Percentiles rank a stretch among this genome's conserved stretches.
phyloP scores from a whole-genome alignment of 2,113 vertebrate genomes.

The Amphiprion percula region DNA sequence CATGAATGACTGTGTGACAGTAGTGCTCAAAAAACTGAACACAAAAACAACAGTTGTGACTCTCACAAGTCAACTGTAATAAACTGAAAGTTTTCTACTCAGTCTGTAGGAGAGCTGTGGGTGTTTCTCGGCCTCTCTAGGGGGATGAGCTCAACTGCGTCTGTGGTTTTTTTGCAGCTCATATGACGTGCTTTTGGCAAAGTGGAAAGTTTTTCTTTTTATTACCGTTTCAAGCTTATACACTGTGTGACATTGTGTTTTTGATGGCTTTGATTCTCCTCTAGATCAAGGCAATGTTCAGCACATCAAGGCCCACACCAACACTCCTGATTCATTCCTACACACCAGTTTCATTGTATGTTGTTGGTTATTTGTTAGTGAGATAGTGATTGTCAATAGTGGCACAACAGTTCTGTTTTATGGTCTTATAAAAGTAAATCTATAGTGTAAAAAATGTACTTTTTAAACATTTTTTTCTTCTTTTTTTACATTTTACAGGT shows the following conservation, averaged over 20 bases:
- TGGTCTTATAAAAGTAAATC: too few relatives aligned
- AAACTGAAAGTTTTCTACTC: constrained; percentile 42
- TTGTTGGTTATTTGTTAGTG: too few relatives aligned
- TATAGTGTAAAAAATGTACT: too few relatives aligned
- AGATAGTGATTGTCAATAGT: too few relatives aligned
- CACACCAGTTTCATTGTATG: too few relatives aligned
- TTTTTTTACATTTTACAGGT: too few relatives aligned
- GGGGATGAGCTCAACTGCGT: neutral
- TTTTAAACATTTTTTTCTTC: too few relatives aligned
- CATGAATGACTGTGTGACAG: too few relatives aligned
- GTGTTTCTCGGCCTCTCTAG: constrained; percentile 32
- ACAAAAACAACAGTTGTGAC: constrained; percentile 34
- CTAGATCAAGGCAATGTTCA: neutral
- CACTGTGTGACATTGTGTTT: constrained; percentile 28
- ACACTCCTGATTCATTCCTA: too few relatives aligned
- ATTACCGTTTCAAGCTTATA: constrained; percentile 10
- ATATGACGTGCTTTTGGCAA: constrained; percentile 42
- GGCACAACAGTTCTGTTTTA: too few relatives aligned
- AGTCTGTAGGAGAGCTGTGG: neutral
- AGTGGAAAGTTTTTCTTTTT: constrained; percentile 53
- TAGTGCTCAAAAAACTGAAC: too few relatives aligned
- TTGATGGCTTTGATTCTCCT: neutral
- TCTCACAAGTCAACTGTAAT: neutral
- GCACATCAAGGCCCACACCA: too few relatives aligned
- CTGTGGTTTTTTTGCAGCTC: constrained; percentile 45